Conservation (phyloP, 2,888 invertebrate genomes). For the Lasioglossum oenotherae region DNA sequence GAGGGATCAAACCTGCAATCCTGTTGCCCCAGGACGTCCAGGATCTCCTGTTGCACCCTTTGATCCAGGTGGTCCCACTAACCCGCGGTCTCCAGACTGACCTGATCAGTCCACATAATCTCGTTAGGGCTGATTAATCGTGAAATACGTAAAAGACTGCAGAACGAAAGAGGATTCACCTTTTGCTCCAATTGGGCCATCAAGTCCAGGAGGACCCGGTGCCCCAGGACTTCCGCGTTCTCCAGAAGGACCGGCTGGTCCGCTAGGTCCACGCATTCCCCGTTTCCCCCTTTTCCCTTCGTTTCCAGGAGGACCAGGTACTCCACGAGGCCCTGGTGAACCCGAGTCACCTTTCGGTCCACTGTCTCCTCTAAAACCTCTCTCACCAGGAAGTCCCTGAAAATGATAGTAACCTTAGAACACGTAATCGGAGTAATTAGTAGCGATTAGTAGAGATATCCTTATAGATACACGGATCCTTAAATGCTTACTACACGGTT, state of each 20-base stretch:
- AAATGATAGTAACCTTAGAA: conserved; percentile 15
- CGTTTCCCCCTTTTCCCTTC: conserved; percentile 94
- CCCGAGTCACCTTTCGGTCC: conserved; percentile 92
- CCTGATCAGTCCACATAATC: conserved; percentile 81
- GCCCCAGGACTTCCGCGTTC: conserved; percentile 89
- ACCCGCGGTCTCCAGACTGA: conserved; percentile 90
- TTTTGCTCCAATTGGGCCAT: conserved; percentile 91
- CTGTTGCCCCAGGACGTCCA: conserved; percentile 87
- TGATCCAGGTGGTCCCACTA: conserved; percentile 84
- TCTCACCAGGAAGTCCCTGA: conserved; percentile 91
- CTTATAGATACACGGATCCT: too few relatives aligned
- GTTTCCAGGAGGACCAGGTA: conserved; percentile 90
- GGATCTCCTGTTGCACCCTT: conserved; percentile 88
- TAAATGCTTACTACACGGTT: too few relatives aligned
- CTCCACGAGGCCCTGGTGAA: conserved; percentile 89
- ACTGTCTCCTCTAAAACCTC: conserved; percentile 92
- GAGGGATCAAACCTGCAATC: conserved; percentile 80
- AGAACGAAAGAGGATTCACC: conserved; percentile 82
- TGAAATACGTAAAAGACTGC: not conserved
- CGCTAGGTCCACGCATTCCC: conserved; percentile 91
- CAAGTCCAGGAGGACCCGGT: conserved; percentile 90
- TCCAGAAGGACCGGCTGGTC: conserved; percentile 89
- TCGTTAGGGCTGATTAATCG: not conserved
- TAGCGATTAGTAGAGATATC: too few relatives aligned
- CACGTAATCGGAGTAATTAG: not conserved